These are phyloP conservation scores for Cheilosia urbana DNA, from an alignment of 2,888 invertebrate genomes.

Conservation along the genomic window DNA sequence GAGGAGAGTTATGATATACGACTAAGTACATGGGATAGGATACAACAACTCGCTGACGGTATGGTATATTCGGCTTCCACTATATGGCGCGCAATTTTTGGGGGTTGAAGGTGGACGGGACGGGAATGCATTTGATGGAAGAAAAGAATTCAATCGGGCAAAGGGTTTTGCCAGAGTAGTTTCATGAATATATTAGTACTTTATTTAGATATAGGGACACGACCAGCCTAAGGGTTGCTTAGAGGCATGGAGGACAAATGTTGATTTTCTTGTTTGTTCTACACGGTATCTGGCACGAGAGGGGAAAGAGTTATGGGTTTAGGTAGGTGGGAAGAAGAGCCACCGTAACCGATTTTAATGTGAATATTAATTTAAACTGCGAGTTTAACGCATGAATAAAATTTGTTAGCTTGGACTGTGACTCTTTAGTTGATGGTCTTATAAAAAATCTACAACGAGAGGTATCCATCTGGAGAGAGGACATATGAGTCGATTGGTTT, in stretches of 20 bases:
- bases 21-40: constrained; percentile 52
- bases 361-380: constrained; percentile 13
- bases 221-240: constrained; percentile 44
- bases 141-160: constrained; percentile 53
- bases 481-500: too few species aligned
- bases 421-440: too few species aligned
- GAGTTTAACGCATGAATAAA: neutral
- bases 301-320: constrained; percentile 21
- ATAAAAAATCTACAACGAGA: neutral
- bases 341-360: constrained; percentile 34
- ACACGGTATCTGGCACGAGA: constrained; percentile 15
- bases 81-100: constrained; percentile 64
- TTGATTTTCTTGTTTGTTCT: constrained; percentile 36
- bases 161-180: constrained; percentile 66
- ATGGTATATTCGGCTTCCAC: constrained; percentile 23
- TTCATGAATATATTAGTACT: constrained; percentile 75
- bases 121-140: constrained; percentile 33
- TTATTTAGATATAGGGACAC: constrained; percentile 64
- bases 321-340: constrained; percentile 44
- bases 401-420: neutral
- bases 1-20: constrained; percentile 61
- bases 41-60: constrained; percentile 17
- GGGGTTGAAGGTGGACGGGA: constrained; percentile 59
- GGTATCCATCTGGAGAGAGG: too few species aligned
- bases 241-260: constrained; percentile 47